Base-by-base conservation (phyloP, 2,888 invertebrate species). In the Drosophila kambysellisi region DNA sequence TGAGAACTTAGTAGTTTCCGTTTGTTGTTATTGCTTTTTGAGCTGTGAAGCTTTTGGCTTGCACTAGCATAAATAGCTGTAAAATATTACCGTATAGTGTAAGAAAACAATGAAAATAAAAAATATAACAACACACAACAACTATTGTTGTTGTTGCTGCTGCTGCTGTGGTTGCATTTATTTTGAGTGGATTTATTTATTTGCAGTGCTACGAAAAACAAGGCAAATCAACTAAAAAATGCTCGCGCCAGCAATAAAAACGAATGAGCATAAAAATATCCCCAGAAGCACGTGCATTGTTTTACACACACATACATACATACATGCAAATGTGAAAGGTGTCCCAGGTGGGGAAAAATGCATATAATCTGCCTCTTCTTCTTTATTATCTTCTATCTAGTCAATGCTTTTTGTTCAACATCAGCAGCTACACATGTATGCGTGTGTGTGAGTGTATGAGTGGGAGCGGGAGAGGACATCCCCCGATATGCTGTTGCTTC, bases 171-270 rank as follows among this genome's bases (percentile, higher is more conserved):
- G 73, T 68, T 81, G 72, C 70, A 75, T 81, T 80, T 74, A 70
- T 65, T 75, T 82, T 74, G 70, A 71, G 76, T 74, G 74, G 83
- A 83, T 88, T 88, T 88, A 82, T 83, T 86, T 88, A 77, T 74
- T 72, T 61, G 67, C 70, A 48, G 33, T 37, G 60, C 56, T 39
- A 58, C 48, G 30, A 12, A 67, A 71, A 71, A 60, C 72, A 61
- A 65, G n/a, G 60, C 60, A 66, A 70, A 78, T 65, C 72, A 60
- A 75, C 64, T 63, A 60, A 72, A 70, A 68, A 81, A 59, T 35
- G 37, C 46, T 46, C 46, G 30, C 3, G 30, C 12, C 8, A 5
- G 50, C 56, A 57, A 68, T 67, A 60, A 56, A 57, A 63, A 41
- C 11, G 35, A 60, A 59, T 54, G 53, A 65, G 50, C 60, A 60